Evolutionary conservation across 2,113 vertebrate species (phyloP).

Genomic region (Heterocephalus glaber): DNA sequence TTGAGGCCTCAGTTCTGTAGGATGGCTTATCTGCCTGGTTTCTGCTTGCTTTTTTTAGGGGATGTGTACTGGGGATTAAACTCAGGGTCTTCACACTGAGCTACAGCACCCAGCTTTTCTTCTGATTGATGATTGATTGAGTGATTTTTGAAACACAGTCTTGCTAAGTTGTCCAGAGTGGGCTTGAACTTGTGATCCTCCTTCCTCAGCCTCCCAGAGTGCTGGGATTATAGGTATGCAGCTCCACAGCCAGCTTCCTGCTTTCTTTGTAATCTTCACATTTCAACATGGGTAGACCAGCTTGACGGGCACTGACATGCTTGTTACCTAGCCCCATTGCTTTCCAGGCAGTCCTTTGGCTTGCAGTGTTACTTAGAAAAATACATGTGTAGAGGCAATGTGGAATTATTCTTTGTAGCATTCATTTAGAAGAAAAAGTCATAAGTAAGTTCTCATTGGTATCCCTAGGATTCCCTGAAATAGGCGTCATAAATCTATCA

Average conservation of each 20-base stretch:
- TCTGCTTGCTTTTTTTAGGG: neutral
- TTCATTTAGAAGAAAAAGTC: neutral
- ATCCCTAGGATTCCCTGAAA: neutral
- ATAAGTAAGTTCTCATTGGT: neutral
- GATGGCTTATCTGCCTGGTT: neutral
- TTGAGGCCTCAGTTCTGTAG: neutral
- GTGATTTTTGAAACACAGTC: neutral
- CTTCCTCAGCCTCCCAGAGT: neutral
- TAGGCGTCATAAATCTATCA: neutral
- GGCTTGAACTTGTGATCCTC: neutral
- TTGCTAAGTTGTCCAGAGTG: neutral
- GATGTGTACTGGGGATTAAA: neutral
- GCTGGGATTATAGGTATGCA: neutral
- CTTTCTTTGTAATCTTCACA: neutral
- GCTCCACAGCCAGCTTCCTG: neutral
- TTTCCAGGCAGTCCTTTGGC: neutral
- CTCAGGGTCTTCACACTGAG: neutral
- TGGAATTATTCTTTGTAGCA: neutral
- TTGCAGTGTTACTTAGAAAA: conserved; percentile 1
- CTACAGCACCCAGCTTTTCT: neutral
- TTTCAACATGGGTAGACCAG: neutral
- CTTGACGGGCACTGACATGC: neutral
- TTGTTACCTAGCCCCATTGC: neutral
- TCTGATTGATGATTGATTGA: neutral
- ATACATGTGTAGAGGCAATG: neutral